phyloP scores from a whole-genome alignment of 2,113 vertebrate species.

The Pelecanoides urinatrix region DNA sequence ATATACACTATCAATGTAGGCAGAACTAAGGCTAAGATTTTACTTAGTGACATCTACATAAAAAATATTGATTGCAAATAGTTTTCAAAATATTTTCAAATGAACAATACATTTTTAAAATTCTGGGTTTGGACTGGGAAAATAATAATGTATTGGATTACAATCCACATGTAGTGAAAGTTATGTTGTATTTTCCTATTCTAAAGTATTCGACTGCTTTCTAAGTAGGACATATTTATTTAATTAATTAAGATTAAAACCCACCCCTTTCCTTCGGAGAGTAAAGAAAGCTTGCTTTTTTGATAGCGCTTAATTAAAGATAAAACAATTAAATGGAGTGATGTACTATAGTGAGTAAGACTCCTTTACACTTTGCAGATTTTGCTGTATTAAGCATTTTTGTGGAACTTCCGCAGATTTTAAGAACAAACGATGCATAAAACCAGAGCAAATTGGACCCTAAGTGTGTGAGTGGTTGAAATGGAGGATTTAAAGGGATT shows the following conservation, averaged over 20 bases:
- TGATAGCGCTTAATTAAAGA: constrained; percentile 1
- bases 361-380: not conserved
- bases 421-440: constrained; percentile 1
- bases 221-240: not conserved
- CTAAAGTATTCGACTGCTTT: not conserved
- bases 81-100: not conserved
- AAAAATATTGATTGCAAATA: not conserved
- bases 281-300: not conserved
- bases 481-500: constrained; percentile 1
- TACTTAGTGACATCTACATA: not conserved
- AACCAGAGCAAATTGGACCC: constrained; percentile 3
- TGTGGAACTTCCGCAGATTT: constrained; percentile 9
- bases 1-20: not conserved
- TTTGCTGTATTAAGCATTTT: constrained; percentile 12
- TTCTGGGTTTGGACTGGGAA: not conserved
- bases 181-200: not conserved
- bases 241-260: not conserved
- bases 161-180: not conserved
- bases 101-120: not conserved
- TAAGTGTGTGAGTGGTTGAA: not conserved
- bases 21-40: not conserved
- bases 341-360: not conserved
- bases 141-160: not conserved
- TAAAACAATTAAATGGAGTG: not conserved
- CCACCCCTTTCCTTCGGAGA: not conserved